Conservation (phyloP, 2,113 vertebrate species). For the Mustela lutreola region DNA sequence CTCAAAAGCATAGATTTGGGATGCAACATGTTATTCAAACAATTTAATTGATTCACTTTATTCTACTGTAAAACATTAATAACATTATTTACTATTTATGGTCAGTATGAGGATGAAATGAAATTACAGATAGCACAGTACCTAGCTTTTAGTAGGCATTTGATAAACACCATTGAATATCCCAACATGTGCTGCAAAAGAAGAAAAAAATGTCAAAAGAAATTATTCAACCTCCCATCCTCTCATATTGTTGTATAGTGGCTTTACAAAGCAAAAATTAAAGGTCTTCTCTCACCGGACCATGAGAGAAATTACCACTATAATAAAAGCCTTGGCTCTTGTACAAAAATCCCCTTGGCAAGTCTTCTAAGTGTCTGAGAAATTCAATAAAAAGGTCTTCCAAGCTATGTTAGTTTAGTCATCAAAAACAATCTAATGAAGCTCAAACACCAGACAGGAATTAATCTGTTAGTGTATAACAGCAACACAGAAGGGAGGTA, state of each 20-base stretch:
- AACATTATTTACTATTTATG: not conserved
- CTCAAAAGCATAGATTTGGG: not conserved
- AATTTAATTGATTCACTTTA: not conserved
- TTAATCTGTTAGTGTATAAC: constrained; percentile 32
- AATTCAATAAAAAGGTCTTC: constrained; percentile 73
- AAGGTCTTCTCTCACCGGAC: constrained; percentile 21
- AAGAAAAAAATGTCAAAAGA: not conserved
- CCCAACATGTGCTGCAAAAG: not conserved
- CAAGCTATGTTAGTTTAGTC: constrained; percentile 70
- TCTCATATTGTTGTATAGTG: not conserved
- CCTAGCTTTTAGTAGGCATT: not conserved
- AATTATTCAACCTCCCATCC: not conserved
- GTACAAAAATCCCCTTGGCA: constrained; percentile 47
- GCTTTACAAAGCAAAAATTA: constrained; percentile 49
- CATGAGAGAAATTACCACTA: constrained; percentile 20
- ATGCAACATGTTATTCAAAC: not conserved
- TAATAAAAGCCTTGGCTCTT: constrained; percentile 62
- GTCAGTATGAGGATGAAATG: not conserved
- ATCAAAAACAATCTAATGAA: constrained; percentile 71
- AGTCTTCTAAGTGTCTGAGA: constrained; percentile 40
- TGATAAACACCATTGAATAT: not conserved
- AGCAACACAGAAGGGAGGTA: not conserved
- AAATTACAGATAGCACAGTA: not conserved
- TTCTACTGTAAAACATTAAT: not conserved
- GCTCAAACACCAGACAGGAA: constrained; percentile 32